phyloP scores from a whole-genome alignment of 2,113 vertebrate species.

The Brachyistius frenatus region DNA sequence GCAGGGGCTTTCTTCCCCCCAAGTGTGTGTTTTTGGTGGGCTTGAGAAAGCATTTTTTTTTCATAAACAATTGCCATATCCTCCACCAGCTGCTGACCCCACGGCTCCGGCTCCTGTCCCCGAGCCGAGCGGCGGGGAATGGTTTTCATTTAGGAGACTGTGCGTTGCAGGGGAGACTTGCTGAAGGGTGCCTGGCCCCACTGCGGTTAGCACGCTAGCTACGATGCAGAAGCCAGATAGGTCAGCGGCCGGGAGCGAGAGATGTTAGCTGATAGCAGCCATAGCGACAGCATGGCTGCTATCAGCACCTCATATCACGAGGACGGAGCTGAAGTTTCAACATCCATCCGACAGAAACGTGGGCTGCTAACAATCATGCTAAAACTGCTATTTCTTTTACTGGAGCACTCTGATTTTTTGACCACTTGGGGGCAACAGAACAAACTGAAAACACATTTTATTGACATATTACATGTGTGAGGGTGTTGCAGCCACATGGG shows the following conservation, averaged over 20 bases:
- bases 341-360: neutral
- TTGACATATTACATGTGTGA: too few relatives aligned
- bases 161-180: slow-evolving; percentile 67
- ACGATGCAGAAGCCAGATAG: slow-evolving; percentile 80
- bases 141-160: slow-evolving; percentile 94
- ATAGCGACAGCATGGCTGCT: slow-evolving; percentile 11
- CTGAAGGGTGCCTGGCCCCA: slow-evolving; percentile 88
- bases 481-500: too few relatives aligned
- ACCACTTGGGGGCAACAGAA: neutral
- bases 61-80: slow-evolving; percentile 99
- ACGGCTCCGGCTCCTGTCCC: slow-evolving; percentile 89
- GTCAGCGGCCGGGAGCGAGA: slow-evolving; percentile 79
- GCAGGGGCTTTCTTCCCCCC: slow-evolving; percentile 80
- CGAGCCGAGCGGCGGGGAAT: slow-evolving; percentile 84
- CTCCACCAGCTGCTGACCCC: slow-evolving; percentile 99
- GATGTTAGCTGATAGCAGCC: slow-evolving; percentile 56
- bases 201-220: slow-evolving; percentile 88
- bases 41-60: slow-evolving; percentile 97
- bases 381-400: neutral
- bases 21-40: slow-evolving; percentile 90
- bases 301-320: slow-evolving; percentile 21
- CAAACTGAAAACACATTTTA: neutral
- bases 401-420: neutral
- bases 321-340: slow-evolving; percentile 28
- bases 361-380: neutral